Evolutionary conservation across 2,888 invertebrate genomes (phyloP), one percentile per base, ranked within the genome.

Genomic region (Drosophila anomalipes): DNA sequence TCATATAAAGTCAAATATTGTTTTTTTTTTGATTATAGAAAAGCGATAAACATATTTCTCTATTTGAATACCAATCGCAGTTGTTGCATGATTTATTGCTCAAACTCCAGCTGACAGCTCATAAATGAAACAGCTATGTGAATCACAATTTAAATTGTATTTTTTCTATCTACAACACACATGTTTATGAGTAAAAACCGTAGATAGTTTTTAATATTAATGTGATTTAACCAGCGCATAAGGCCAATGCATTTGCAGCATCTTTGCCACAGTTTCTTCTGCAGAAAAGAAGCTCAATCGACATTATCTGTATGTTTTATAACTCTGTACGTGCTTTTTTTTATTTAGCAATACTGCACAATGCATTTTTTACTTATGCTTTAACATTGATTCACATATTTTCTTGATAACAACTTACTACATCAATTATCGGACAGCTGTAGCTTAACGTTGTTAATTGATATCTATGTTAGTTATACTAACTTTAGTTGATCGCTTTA

Each of bases 11-110:
- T 26, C 28, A 47, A 47, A 47, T 47, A 47, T 47, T 47, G 26
- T 7, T 3, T 7, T 19, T 19, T 19, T 41, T 41, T 1, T 1
- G 19, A 14, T 35, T 37, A 37, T 37, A 41, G n/a, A 41, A n/a
- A 41, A 10, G n/a, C n/a, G 2, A n/a, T n/a, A 53, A 60, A 30
- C 22, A 9, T 62, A 26, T 33, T 39, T 51, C 5, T 16, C 26
- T 52, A n/a, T 32, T 39, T 44, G 53, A 62, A 68, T 68, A 75
- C 19, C 63, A 60, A 56, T 41, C 56, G 26, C 28, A 33, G 28
- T 51, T 33, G 39, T 19, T 5, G 26, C 47, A 16, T 7, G 37
- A 74, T 61, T 30, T n/a, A 37, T 65, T 49, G n/a, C n/a, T 32
- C 4, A 49, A 49, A 35, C 16, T 35, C 35, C 10, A 62, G 30